A percentile compares a stretch with the other conserved stretches of the same genome.
These are phyloP conservation scores for Syngnathoides biaculeatus DNA, from an alignment of 2,113 vertebrate species.

Conservation along the genomic window DNA sequence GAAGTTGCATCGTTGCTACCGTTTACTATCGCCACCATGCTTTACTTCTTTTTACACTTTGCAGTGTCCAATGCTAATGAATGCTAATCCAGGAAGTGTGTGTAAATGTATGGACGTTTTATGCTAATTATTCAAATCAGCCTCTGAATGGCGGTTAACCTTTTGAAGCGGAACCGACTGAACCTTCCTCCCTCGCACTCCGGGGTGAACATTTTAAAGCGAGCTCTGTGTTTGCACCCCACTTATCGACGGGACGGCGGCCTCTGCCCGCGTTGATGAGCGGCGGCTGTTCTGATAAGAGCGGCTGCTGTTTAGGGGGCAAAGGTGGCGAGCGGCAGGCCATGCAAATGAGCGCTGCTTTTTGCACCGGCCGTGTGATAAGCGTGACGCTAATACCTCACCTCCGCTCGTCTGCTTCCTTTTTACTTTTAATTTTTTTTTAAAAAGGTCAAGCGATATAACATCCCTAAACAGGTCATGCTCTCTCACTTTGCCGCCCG, in stretches of 20 bases:
- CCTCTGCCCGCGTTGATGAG: background rate
- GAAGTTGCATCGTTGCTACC: background rate
- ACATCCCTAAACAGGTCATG: background rate
- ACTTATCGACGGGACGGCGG: background rate
- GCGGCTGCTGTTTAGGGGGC: background rate
- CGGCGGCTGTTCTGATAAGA: background rate
- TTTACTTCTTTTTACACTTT: too few relatives aligned
- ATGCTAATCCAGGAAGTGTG: background rate
- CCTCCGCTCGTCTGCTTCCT: background rate
- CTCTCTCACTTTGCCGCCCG: too few relatives aligned
- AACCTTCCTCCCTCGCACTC: too few relatives aligned
- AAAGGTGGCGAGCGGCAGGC: background rate
- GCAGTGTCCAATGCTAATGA: background rate
- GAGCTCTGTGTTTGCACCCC: background rate
- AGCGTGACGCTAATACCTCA: background rate
- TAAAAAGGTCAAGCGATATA: background rate
- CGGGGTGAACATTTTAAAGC: background rate
- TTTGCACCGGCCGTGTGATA: background rate
- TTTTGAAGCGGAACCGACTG: background rate
- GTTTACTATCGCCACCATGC: background rate
- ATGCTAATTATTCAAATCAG: background rate
- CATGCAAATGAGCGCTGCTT: background rate
- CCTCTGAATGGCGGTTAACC: background rate
- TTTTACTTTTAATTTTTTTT: background rate
- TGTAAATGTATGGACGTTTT: background rate